Evolutionary conservation across 1,140 invertebrate species (phyloP), one percentile per base, ranked within the genome.

Genomic region (Bombus cullumanus): DNA sequence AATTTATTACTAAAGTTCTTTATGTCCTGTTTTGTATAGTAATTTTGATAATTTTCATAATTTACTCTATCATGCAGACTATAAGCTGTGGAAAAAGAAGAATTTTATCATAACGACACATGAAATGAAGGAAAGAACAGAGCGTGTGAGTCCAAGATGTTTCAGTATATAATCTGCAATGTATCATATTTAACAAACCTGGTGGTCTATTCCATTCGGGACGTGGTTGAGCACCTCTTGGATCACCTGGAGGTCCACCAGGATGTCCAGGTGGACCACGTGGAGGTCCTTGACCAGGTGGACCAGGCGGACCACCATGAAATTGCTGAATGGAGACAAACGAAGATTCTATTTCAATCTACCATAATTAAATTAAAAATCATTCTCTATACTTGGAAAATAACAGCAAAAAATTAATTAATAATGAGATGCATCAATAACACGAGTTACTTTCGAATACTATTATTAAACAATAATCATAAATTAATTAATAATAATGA

Each of bases 131-230:
- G 62, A 76, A 83, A n/a, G 62, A 62, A 37, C 6, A 82, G 43
- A 83, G 71, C 37, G 84, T 59, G 41, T 64, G 57, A 82, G 83
- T 89, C 34, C 86, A 89, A 90, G 89, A 90, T 90, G 89, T 90
- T 90, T 90, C 89, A 90, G 77, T 74, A 47, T n/a, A 10, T 74
- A n/a, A 79, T 47, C 2, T 77, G 22, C 5, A 12, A 77, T 13
- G 8, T 68, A 77, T 59, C 25, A n/a, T 59, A 28, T 22, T 66
- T 57, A 69, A 92, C 85, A 87, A 86, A 95, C 95, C 95, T 86
- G 97, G 97, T 79, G 97, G 97, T 90, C 97, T 95, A 92, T 97
- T 97, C 97, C 97, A 98, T 91, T 98, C 97, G 22, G 97, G 97
- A n/a, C 94, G 94, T 37, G 96, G 96, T 53, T 96, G 96, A 47